Base-by-base conservation (phyloP, 2,888 invertebrate species). In the Rhorus exstirpatorius region DNA sequence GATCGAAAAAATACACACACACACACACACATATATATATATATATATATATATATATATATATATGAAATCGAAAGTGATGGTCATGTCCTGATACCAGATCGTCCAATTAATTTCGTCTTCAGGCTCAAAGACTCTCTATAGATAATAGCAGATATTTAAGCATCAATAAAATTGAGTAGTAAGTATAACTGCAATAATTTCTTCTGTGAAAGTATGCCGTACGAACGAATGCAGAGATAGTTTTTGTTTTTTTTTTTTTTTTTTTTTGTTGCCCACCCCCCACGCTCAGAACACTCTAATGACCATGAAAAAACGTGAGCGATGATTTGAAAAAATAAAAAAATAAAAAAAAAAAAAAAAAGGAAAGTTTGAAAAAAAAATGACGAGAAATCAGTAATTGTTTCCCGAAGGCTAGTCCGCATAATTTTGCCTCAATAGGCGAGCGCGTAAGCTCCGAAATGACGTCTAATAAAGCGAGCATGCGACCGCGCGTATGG, bases 381-480 rank as follows among this genome's bases (percentile, higher is more conserved):
- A 71, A 51, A 67, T 55, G 58, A 71, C 72, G 49, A 75, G 46
- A 79, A 26, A 65, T 61, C 21, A n/a, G n/a, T 79, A 81, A 67
- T 79, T 65, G 61, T 86, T 85, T 85, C 77, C 84, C 79, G 75
- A 84, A 84, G 78, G 86, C 88, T 88, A 87, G 88, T 89, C 88
- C 89, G 86, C 86, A 88, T 86, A 85, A 84, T 55, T 85, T 86
- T 86, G 88, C 88, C 88, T 88, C 89, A 86, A 83, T 84, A 61
- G n/a, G n/a, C n/a, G n/a, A n/a, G n/a, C n/a, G n/a, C n/a, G n/a
- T n/a, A n/a, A n/a, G n/a, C n/a, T n/a, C n/a, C n/a, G n/a, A n/a
- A n/a, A n/a, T n/a, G n/a, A n/a, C n/a, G n/a, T n/a, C n/a, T n/a
- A n/a, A n/a, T n/a, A n/a, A n/a, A n/a, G n/a, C n/a, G n/a, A n/a